Evolutionary conservation across 2,797 vertebrate species (phyloP).

Genomic region (Gymnothorax javanicus): DNA sequence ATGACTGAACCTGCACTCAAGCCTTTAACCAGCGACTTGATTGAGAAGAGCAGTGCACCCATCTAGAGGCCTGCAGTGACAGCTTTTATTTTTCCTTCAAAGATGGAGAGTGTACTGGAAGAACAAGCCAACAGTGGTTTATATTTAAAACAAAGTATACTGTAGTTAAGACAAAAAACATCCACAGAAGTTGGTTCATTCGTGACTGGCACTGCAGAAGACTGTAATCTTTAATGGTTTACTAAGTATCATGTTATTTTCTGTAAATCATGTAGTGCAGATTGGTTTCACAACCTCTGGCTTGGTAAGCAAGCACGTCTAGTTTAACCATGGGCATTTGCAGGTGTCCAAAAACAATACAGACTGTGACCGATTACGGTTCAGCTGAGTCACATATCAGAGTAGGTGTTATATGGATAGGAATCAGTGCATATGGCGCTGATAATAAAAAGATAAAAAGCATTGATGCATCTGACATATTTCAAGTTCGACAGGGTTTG

Average conservation of each 20-base stretch:
- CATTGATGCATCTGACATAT: too few species aligned
- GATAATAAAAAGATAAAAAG: too few species aligned
- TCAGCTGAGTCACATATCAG: not conserved
- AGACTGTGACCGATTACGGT: not conserved
- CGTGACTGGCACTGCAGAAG: not conserved
- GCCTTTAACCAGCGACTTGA: not conserved
- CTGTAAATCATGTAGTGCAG: conserved; percentile 6
- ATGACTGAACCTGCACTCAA: conserved; percentile 33
- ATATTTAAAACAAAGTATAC: not conserved
- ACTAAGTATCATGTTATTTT: not conserved
- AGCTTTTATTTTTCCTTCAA: not conserved
- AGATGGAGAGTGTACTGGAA: not conserved
- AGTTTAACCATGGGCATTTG: not conserved
- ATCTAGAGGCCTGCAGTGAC: not conserved
- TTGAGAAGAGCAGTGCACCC: not conserved
- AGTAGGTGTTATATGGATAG: too few species aligned
- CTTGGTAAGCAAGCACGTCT: not conserved
- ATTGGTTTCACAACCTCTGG: not conserved
- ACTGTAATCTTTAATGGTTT: not conserved
- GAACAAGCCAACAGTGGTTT: not conserved
- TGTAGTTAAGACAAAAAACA: not conserved
- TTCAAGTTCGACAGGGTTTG: too few species aligned
- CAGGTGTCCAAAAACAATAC: not conserved
- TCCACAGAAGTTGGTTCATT: not conserved
- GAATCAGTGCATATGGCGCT: too few species aligned